Evolutionary conservation across 1,140 invertebrate species (phyloP).

Genomic region (Eufriesea mexicana): DNA sequence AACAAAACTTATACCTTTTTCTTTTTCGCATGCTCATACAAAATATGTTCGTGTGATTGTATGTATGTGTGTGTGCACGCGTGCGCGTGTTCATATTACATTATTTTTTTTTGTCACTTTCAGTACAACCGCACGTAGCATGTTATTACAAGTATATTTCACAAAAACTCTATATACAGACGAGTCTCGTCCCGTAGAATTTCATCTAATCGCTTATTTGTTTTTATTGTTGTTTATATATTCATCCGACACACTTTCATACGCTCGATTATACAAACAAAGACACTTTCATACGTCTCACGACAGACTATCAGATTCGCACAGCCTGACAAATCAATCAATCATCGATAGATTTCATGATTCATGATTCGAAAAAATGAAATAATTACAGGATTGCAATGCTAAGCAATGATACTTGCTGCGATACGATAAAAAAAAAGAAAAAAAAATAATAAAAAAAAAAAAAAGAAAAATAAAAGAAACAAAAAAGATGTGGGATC

Average conservation of each 20-base stretch:
- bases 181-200: constrained; percentile 28
- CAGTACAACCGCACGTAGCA: constrained; percentile 33
- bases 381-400: constrained; percentile 57
- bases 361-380: constrained; percentile 64
- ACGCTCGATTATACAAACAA: constrained; percentile 59
- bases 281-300: constrained; percentile 67
- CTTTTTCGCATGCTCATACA: constrained; percentile 69
- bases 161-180: constrained; percentile 34
- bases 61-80: constrained; percentile 45
- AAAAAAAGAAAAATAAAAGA: neutral
- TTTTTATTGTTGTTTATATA: constrained; percentile 12
- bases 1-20: constrained; percentile 72
- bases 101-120: constrained; percentile 26
- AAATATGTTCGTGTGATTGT: constrained; percentile 71
- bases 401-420: constrained; percentile 42
- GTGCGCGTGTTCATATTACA: constrained; percentile 29
- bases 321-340: constrained; percentile 78
- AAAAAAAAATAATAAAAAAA: neutral
- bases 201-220: constrained; percentile 35
- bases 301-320: constrained; percentile 80
- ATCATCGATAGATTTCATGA: constrained; percentile 69
- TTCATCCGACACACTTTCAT: constrained; percentile 28
- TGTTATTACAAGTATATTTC: constrained; percentile 36
- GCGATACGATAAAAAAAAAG: constrained; percentile 24
- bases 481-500: constrained; percentile 17